A percentile compares a stretch with the other conserved stretches of the same genome.
phyloP scores from a whole-genome alignment of 2,113 vertebrate genomes.

The Calyptomena viridis region DNA sequence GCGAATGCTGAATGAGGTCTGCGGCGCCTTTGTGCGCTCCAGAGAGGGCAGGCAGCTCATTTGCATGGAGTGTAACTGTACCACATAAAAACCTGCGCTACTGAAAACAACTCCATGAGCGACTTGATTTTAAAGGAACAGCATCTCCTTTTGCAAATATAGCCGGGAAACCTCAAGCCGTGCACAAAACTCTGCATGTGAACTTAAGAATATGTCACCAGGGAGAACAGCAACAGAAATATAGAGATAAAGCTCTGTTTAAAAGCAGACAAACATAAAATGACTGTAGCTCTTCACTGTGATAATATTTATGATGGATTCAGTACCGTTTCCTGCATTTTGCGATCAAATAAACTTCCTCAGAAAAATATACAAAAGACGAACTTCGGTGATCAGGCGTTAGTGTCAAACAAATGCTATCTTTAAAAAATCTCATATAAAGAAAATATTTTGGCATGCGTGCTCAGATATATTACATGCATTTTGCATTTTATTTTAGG shows the following conservation, averaged over 20 bases:
- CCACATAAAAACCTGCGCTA: conserved; percentile 35
- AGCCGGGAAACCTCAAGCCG: not conserved
- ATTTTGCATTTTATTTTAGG: not conserved
- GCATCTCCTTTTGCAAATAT: not conserved
- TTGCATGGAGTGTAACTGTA: conserved; percentile 67
- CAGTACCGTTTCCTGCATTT: not conserved
- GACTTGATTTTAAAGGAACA: conserved; percentile 70
- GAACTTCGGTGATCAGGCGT: not conserved
- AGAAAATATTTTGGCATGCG: not conserved
- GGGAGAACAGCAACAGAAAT: not conserved
- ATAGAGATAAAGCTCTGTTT: not conserved
- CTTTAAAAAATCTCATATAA: not conserved
- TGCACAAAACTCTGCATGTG: not conserved
- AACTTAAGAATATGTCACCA: not conserved
- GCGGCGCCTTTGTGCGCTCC: conserved; percentile 69
- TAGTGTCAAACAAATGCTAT: not conserved
- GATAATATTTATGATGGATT: not conserved
- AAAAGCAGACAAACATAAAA: not conserved
- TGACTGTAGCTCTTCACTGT: not conserved
- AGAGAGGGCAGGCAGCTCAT: conserved; percentile 63
- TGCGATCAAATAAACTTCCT: not conserved
- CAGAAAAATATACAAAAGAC: not conserved
- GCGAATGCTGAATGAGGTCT: conserved; percentile 61
- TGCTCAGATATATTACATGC: not conserved
- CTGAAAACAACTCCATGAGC: conserved; percentile 48